phyloP scores from a whole-genome alignment of 2,113 vertebrate genomes.

The Platichthys flesus region DNA sequence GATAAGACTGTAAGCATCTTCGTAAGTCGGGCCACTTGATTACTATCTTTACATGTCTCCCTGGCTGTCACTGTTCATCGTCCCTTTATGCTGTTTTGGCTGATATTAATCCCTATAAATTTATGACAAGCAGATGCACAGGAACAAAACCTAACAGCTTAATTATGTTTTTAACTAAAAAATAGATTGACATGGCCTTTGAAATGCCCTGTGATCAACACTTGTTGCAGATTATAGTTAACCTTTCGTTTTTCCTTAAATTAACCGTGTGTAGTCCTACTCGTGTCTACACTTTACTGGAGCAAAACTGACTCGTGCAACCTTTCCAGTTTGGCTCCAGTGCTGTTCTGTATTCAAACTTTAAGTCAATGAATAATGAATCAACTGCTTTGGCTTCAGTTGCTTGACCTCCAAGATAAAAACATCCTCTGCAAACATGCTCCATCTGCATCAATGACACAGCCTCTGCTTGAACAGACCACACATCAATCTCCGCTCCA shows the following conservation, averaged over 20 bases:
- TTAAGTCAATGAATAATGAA: conserved; percentile 66
- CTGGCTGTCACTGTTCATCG: not conserved
- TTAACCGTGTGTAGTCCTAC: not conserved
- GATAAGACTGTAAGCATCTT: conserved; percentile 91
- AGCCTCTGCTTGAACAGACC: not conserved
- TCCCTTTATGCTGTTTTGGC: not conserved
- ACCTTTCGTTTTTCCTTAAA: not conserved
- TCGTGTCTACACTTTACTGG: not conserved
- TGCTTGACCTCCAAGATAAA: conserved; percentile 41
- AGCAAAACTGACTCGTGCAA: not conserved
- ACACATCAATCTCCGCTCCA: not conserved
- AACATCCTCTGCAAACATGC: conserved; percentile 18
- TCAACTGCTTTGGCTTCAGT: conserved; percentile 62
- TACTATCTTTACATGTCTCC: conserved; percentile 30
- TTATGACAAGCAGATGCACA: not conserved
- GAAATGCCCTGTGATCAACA: not conserved
- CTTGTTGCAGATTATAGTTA: not conserved
- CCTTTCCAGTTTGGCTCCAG: not conserved
- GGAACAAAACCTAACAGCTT: not conserved
- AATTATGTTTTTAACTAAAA: not conserved
- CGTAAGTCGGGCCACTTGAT: conserved; percentile 70
- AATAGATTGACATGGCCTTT: not conserved
- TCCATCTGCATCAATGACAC: conserved; percentile 10
- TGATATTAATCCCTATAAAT: not conserved
- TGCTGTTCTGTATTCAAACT: conserved; percentile 61